Evolutionary conservation across 2,888 invertebrate species (phyloP).

Genomic region (Colletes collaris): DNA sequence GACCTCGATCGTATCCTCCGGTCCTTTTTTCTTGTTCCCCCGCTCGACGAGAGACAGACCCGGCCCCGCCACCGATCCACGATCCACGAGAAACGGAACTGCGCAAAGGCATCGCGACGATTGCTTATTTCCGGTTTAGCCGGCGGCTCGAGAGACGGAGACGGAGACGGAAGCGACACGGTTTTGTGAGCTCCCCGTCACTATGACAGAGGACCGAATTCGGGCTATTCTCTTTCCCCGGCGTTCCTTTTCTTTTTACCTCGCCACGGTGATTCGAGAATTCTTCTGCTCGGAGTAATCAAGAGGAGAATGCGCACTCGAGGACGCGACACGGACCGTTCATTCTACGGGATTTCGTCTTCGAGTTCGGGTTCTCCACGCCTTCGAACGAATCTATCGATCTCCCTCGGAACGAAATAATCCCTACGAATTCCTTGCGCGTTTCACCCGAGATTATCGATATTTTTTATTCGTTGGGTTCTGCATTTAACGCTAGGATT

Average conservation of each 20-base stretch:
- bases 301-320: background rate
- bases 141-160: slow-evolving; percentile 14
- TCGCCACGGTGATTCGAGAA: slow-evolving; percentile 10
- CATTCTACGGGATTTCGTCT: background rate
- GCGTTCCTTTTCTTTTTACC: background rate
- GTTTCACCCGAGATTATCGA: too few relatives aligned
- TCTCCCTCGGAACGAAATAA: too few relatives aligned
- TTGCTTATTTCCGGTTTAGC: slow-evolving; percentile 62
- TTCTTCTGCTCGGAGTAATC: slow-evolving; percentile 2
- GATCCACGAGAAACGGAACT: slow-evolving; percentile 21
- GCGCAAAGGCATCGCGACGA: slow-evolving; percentile 54
- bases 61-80: slow-evolving; percentile 3
- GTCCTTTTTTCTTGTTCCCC: background rate
- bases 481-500: too few relatives aligned
- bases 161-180: slow-evolving; percentile 7
- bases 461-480: too few relatives aligned
- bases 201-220: slow-evolving; percentile 17
- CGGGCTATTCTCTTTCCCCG: background rate
- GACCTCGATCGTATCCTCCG: slow-evolving; percentile 29
- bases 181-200: slow-evolving; percentile 1
- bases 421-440: too few relatives aligned
- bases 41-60: background rate
- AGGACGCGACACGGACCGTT: background rate
- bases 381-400: background rate
- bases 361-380: background rate